Evolutionary conservation across 1,140 invertebrate species (phyloP), one percentile per base, ranked within the genome.

Genomic region (honey bee (Apis mellifera)): DNA sequence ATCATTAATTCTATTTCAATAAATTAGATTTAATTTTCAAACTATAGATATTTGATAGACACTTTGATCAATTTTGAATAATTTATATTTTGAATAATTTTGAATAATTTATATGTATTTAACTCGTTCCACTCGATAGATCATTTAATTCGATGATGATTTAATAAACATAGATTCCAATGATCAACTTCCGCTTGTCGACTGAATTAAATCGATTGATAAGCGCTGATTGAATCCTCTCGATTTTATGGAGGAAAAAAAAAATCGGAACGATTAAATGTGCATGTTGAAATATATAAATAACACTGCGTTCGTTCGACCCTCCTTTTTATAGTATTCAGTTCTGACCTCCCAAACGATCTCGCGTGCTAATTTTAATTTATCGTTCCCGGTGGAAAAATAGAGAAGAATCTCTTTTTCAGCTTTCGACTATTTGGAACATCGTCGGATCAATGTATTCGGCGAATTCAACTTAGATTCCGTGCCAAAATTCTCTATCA

Each of bases 401-500:
- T 71, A 65, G 85, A 85, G 13, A 54, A 74, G 59, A 23, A 71
- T 80, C 60, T 32, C 48, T 55, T 54, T 52, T 42, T 42, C 32
- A 11, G 42, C 72, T 77, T 86, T 60, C 73, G 77, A 69, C 72
- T 69, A 88, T 85, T 87, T 79, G 83, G 79, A 88, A 84, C 75
- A 66, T 70, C 77, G 72, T 77, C 77, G 68, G 80, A 87, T 89
- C 87, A 83, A 89, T 86, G 82, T 80, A 77, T 79, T 73, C 71
- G 86, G 54, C 70, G 83, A 82, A 86, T 89, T 79, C 66, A 83
- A 75, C 75, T 23, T 70, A 66, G 32, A 75, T 84, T 86, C 77
- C 80, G 80, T 90, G 88, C 88, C 89, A 88, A 89, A 86, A 80
- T 86, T 90, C 76, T 78, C 74, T 59, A 66, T 23, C 55, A 11